A percentile compares a stretch with the other conserved stretches of the same genome.
phyloP scores from a whole-genome alignment of 2,113 vertebrate genomes.

The Paramisgurnus dabryanus region DNA sequence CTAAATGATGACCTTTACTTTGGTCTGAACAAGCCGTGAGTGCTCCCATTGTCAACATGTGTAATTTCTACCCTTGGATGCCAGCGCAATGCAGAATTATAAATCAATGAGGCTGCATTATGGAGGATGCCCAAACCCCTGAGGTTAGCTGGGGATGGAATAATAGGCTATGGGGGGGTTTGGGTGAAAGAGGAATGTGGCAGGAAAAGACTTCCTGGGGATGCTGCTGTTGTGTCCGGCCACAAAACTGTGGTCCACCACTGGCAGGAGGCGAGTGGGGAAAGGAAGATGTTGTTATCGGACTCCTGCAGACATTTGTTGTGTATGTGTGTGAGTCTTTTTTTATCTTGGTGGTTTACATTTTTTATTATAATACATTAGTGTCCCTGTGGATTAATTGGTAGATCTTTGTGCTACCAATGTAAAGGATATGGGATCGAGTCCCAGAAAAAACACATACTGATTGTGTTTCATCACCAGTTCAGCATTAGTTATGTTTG shows the following conservation, averaged over 20 bases:
- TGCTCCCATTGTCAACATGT: slow-evolving; percentile 66
- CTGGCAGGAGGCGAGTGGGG: slow-evolving; percentile 49
- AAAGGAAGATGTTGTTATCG: slow-evolving; percentile 47
- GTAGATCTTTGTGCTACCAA: no score
- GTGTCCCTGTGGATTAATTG: neutral
- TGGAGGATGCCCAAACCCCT: slow-evolving; percentile 57
- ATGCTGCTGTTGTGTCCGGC: slow-evolving; percentile 49
- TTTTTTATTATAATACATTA: slow-evolving; percentile 26
- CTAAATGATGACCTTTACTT: slow-evolving; percentile 72
- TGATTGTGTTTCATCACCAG: no score
- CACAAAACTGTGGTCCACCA: slow-evolving; percentile 52
- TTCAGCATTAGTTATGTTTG: no score
- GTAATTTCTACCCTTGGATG: slow-evolving; percentile 63
- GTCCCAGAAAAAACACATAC: no score
- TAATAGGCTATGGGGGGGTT: slow-evolving; percentile 44
- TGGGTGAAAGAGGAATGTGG: neutral
- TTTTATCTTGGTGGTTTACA: slow-evolving; percentile 12
- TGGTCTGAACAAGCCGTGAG: slow-evolving; percentile 44
- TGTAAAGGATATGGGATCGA: no score
- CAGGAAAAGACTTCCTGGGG: slow-evolving; percentile 14
- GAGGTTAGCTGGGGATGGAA: slow-evolving; percentile 54
- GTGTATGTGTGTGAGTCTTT: slow-evolving; percentile 21
- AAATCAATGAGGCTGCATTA: slow-evolving; percentile 71
- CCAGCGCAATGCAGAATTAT: slow-evolving; percentile 61
- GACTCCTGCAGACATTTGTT: slow-evolving; percentile 45